These are phyloP conservation scores for Polydrusus cervinus DNA, from an alignment of 2,888 invertebrate species.

Conservation along the genomic window DNA sequence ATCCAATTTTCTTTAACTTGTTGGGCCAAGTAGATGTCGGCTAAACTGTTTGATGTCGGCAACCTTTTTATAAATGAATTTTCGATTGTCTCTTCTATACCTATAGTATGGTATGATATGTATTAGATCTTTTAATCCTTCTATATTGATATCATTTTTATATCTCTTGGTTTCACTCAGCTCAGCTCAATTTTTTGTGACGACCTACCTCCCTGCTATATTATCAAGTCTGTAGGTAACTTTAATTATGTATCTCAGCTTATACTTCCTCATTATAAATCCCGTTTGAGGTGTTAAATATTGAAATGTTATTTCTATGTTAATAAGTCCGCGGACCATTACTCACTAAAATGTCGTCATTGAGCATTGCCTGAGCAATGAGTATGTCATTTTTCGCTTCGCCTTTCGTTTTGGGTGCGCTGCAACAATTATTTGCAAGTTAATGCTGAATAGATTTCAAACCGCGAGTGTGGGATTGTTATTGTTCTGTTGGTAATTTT, in stretches of 20 bases:
- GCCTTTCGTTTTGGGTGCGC: conserved; percentile 49
- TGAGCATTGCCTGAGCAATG: conserved; percentile 40
- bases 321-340: conserved; percentile 43
- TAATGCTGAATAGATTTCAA: conserved; percentile 1
- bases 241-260: conserved; percentile 42
- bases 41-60: no score
- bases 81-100: no score
- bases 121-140: no score
- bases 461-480: conserved; percentile 49
- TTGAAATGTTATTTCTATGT: conserved; percentile 52
- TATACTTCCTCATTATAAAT: conserved; percentile 49
- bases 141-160: no score
- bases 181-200: background rate
- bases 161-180: no score
- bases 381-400: conserved; percentile 30
- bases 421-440: conserved; percentile 45
- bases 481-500: conserved; percentile 44
- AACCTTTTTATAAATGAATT: no score
- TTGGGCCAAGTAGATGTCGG: no score
- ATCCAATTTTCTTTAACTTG: no score
- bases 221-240: conserved; percentile 24
- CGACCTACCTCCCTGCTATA: conserved; percentile 23
- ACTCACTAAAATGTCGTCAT: conserved; percentile 45
- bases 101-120: no score
- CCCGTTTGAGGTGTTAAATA: conserved; percentile 49